Base-by-base conservation (phyloP, 2,113 vertebrate species). In the Labrus mixtus region DNA sequence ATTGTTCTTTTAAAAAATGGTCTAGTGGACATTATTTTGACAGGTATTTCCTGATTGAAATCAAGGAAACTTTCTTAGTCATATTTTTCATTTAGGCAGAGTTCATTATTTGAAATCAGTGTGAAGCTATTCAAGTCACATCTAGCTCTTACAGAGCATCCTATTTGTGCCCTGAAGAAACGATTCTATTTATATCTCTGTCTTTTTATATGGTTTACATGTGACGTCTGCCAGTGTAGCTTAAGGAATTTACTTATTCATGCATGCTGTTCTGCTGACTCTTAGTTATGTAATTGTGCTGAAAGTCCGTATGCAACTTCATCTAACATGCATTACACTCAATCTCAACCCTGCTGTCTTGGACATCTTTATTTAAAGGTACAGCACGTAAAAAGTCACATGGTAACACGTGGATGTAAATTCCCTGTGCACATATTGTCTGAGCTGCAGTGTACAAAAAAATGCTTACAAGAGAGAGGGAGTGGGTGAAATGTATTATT, bases 211-310 rank as follows among this genome's bases (percentile, higher is more conserved):
- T 33, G 51, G 62, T 3, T 59, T 4, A 50, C 6, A 48, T 55
- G 70, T n/a, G 48, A 45, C 58, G 23, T 10, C 51, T 54, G 58
- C 0, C 46, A 71, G 73, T 68, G 43, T 37, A 56, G 54, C 63
- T 84, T 5, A 63, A 58, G 66, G 53, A 71, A 45, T 63, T 79
- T 65, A 69, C 51, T 84, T 75, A 87, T 82, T 85, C 65, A 90
- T 83, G 81, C 48, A 7, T 9, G 67, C 70, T 61, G n/a, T 20
- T 37, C 74, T 74, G 88, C 77, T 75, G 81, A 83, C 76, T 41
- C 19, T 23, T 6, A 5, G 64, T 90, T 87, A 89, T 68, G 65
- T 59, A 85, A 84, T 46, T n/a, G 1, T 15, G 20, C 60, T 36
- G 58, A 58, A 64, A 61, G 59, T 72, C 41, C 6, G 50, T 13